Percentiles rank a stretch among this genome's conserved stretches.
These are phyloP conservation scores for Equus quagga DNA, from an alignment of 2,113 vertebrate genomes.

Conservation along the genomic window DNA sequence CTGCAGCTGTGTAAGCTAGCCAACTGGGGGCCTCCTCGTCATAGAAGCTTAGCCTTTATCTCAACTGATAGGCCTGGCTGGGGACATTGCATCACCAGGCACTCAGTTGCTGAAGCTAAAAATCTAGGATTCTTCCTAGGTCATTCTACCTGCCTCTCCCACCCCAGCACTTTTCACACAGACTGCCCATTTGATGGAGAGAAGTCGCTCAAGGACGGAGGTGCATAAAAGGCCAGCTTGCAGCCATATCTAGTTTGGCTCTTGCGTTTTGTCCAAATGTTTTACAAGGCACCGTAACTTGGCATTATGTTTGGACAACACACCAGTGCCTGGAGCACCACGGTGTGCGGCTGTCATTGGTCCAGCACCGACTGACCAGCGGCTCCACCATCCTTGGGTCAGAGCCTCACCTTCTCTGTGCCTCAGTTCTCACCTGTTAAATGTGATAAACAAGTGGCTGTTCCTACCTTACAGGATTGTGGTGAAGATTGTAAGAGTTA, in stretches of 20 bases:
- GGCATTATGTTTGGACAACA: not conserved
- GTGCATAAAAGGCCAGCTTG: not conserved
- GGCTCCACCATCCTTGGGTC: too few species aligned
- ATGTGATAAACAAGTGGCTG: not conserved
- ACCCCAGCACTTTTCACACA: not conserved
- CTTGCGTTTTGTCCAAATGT: not conserved
- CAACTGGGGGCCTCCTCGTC: fast-evolving
- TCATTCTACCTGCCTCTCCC: not conserved
- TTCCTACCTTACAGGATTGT: too few species aligned
- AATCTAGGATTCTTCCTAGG: not conserved
- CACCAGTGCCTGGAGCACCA: not conserved
- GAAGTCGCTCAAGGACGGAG: not conserved
- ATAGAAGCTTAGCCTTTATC: too few species aligned
- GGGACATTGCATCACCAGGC: too few species aligned
- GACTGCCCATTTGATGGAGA: not conserved
- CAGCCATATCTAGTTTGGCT: not conserved
- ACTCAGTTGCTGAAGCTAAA: not conserved
- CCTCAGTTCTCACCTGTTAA: not conserved
- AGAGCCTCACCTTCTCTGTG: not conserved
- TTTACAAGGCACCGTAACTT: not conserved
- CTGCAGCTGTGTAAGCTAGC: not conserved
- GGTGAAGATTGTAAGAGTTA: not conserved
- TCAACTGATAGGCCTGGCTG: not conserved
- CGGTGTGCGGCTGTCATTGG: too few species aligned
- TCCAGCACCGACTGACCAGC: not conserved